These are phyloP conservation scores for Passer domesticus DNA, from an alignment of 2,113 vertebrate genomes.

Conservation along the genomic window DNA sequence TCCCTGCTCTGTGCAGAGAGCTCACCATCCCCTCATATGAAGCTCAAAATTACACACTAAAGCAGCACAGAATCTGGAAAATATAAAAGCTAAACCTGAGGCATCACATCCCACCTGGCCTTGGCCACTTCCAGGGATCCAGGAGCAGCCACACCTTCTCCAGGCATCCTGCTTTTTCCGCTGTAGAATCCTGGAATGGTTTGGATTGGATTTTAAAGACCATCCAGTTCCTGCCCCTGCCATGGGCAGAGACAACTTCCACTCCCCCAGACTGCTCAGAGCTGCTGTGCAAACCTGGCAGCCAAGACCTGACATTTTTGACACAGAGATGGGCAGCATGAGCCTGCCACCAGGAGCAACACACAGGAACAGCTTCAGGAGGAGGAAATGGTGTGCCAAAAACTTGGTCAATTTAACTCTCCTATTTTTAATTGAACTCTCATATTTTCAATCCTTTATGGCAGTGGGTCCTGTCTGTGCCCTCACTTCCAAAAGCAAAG, in stretches of 20 bases:
- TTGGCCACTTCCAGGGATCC: neutral
- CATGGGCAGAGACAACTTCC: neutral
- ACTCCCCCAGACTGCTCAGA: neutral
- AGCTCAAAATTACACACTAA: neutral
- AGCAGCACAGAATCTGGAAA: neutral
- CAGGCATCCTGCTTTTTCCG: neutral
- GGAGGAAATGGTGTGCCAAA: neutral
- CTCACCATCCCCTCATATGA: neutral
- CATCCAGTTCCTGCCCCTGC: neutral
- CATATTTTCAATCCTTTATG: neutral
- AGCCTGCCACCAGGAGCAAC: neutral
- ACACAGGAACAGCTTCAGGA: neutral
- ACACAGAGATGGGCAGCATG: neutral
- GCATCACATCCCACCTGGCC: neutral
- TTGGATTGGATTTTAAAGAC: neutral
- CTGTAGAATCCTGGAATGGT: neutral
- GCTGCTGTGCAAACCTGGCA: neutral
- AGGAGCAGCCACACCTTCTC: neutral
- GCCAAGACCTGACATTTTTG: neutral
- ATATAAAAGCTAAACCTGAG: neutral
- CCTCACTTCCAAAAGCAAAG: neutral
- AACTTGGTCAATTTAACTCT: neutral
- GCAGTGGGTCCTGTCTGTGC: neutral
- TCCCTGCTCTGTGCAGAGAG: neutral
- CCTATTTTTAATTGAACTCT: neutral